These are phyloP conservation scores for Lanistes nyassanus DNA, from an alignment of 1,140 invertebrate species.

Conservation along the genomic window DNA sequence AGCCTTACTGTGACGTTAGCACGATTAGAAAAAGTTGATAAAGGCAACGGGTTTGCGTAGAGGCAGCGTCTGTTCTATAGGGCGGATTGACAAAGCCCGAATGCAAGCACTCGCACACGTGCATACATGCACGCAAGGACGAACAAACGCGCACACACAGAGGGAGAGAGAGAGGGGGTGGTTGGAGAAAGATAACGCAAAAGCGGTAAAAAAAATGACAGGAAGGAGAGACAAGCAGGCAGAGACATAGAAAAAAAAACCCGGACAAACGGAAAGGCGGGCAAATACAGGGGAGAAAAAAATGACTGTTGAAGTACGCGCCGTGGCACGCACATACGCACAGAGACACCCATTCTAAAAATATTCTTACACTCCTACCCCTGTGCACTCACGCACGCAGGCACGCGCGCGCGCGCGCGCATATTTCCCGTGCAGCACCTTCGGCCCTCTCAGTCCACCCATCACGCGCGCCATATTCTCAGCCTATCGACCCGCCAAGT, in stretches of 20 bases:
- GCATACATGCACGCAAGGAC: constrained; percentile 1
- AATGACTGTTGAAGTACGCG: neutral
- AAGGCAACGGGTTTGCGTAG: too few relatives aligned
- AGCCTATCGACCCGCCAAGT: neutral
- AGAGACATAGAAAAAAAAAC: neutral
- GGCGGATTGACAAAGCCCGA: too few relatives aligned
- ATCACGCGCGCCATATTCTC: neutral
- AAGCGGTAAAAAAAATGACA: neutral
- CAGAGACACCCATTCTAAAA: neutral
- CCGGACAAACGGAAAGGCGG: neutral
- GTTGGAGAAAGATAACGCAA: neutral
- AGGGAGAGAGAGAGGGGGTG: constrained; percentile 5
- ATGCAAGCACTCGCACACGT: neutral
- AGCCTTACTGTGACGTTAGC: too few relatives aligned
- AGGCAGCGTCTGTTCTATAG: too few relatives aligned
- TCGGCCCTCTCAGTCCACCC: too few relatives aligned
- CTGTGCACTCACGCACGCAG: neutral
- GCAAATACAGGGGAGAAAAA: neutral
- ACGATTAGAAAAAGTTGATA: too few relatives aligned
- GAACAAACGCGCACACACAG: neutral
- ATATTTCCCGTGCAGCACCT: neutral
- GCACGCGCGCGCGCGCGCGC: neutral
- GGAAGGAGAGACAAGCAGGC: neutral
- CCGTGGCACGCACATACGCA: neutral
- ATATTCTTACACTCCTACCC: neutral